Conservation (phyloP, 1,140 invertebrate species). For the Eriocheir sinensis region DNA sequence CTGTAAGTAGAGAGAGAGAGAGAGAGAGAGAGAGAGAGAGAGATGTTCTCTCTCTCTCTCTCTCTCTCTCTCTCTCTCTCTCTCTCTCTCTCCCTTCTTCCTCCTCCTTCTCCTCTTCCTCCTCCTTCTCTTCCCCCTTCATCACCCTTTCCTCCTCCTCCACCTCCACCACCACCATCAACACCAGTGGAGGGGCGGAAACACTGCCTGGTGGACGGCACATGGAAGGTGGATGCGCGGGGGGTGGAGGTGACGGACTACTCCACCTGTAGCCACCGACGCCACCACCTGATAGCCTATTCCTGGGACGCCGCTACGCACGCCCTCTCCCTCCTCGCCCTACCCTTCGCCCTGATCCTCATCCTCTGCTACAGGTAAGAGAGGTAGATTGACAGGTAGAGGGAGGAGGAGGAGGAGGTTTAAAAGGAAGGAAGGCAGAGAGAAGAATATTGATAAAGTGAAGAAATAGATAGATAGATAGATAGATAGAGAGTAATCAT, state of each 20-base stretch:
- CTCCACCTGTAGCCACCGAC: conserved; percentile 49
- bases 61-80: no score
- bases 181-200: conserved; percentile 56
- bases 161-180: background rate
- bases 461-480: background rate
- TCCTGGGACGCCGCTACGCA: conserved; percentile 62
- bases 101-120: background rate
- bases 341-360: conserved; percentile 48
- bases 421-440: background rate
- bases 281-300: conserved; percentile 63
- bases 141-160: background rate
- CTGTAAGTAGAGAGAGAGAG: conserved; percentile 29
- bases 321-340: conserved; percentile 50
- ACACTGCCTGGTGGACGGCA: conserved; percentile 57
- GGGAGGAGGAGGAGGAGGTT: background rate
- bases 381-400: background rate
- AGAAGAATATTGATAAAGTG: background rate
- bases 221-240: conserved; percentile 31
- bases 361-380: conserved; percentile 64
- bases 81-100: background rate
- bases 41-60: background rate
- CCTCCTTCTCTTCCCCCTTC: background rate
- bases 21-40: background rate
- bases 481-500: background rate
- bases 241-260: conserved; percentile 64